Evolutionary conservation across 2,888 invertebrate species (phyloP).

Genomic region (Epiblema foenella): DNA sequence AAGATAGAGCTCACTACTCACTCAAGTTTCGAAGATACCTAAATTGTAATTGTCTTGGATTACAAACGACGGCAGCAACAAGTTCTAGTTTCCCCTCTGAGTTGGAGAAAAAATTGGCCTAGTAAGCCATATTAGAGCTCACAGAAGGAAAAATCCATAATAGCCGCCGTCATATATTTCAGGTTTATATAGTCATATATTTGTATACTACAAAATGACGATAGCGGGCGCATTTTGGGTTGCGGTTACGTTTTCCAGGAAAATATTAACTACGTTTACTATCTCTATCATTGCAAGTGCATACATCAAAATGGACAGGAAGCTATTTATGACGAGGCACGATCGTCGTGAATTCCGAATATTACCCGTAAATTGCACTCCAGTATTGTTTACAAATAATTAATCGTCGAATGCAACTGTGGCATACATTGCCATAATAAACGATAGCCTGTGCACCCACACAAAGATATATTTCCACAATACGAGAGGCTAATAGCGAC

Average conservation of each 20-base stretch:
- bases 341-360: constrained; percentile 58
- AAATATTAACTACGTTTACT: not conserved
- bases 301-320: constrained; percentile 41
- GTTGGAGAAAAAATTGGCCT: no score
- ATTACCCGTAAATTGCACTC: constrained; percentile 57
- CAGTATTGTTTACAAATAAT: constrained; percentile 82
- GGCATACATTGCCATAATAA: constrained; percentile 78
- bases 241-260: not conserved
- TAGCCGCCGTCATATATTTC: no score
- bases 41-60: no score
- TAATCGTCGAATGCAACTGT: constrained; percentile 81
- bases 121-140: no score
- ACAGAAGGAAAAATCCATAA: no score
- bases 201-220: no score
- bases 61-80: no score
- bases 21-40: no score
- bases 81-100: no score
- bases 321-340: constrained; percentile 71
- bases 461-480: constrained; percentile 53
- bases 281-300: not conserved
- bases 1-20: no score
- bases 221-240: no score
- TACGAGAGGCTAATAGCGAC: not conserved
- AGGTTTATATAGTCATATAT: no score
- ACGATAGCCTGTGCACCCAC: constrained; percentile 70